These are phyloP conservation scores for Drosophila parabipectinata DNA, from an alignment of 1,140 invertebrate genomes.

Conservation along the genomic window DNA sequence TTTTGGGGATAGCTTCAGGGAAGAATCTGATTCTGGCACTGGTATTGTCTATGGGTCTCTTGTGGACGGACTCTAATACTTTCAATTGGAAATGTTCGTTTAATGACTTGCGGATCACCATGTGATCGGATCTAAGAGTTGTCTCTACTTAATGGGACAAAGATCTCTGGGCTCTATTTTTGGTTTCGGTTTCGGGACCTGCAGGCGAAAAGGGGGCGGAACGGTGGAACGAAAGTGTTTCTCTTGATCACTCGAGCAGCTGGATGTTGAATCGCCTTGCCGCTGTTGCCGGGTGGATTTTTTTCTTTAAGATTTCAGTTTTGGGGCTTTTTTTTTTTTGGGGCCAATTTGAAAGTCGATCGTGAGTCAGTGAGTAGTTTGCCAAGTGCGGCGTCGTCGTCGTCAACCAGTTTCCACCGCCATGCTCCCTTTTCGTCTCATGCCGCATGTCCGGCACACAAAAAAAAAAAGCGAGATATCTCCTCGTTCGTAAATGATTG, in stretches of 20 bases:
- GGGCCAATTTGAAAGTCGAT: constrained; percentile 72
- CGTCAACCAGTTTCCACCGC: constrained; percentile 66
- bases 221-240: constrained; percentile 44
- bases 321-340: constrained; percentile 28
- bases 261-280: constrained; percentile 32
- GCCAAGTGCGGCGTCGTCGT: constrained; percentile 38
- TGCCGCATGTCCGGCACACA: background rate
- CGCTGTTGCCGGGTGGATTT: constrained; percentile 67
- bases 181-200: constrained; percentile 23
- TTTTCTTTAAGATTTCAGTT: constrained; percentile 6
- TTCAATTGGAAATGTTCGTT: constrained; percentile 55
- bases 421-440: constrained; percentile 20
- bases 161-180: constrained; percentile 48
- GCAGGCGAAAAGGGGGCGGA: constrained; percentile 27
- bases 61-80: constrained; percentile 74
- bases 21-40: constrained; percentile 27
- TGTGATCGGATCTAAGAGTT: constrained; percentile 8
- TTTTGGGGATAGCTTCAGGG: background rate
- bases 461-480: constrained; percentile 9
- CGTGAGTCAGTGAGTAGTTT: constrained; percentile 63
- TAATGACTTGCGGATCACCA: constrained; percentile 22
- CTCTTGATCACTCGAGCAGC: constrained; percentile 34
- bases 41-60: constrained; percentile 30
- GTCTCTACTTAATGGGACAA: constrained; percentile 38
- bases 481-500: constrained; percentile 42